Percentiles rank a stretch among this genome's conserved stretches.
Conservation (phyloP, 2,888 invertebrate genomes). For the Drosophila neotestacea region DNA sequence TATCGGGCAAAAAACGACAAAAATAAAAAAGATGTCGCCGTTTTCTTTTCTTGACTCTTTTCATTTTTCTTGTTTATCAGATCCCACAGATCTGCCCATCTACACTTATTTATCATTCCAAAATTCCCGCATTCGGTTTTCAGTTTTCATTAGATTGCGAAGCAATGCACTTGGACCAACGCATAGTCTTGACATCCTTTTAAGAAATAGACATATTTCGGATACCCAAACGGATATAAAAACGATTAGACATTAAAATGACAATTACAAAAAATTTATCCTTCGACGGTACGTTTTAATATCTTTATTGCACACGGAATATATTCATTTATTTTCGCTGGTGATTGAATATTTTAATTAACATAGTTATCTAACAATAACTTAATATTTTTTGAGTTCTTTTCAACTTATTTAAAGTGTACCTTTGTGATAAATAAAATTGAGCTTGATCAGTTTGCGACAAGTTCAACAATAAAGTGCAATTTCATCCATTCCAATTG, state of each 20-base stretch:
- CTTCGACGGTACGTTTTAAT: slow-evolving; percentile 66
- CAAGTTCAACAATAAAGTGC: slow-evolving; percentile 20
- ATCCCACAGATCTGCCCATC: slow-evolving; percentile 51
- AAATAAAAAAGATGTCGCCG: slow-evolving; percentile 55
- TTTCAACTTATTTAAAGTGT: neutral
- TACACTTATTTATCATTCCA: slow-evolving; percentile 72
- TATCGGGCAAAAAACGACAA: slow-evolving; percentile 30
- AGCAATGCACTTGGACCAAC: slow-evolving; percentile 59
- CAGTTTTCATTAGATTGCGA: slow-evolving; percentile 76
- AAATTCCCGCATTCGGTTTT: slow-evolving; percentile 55
- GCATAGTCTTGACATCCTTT: slow-evolving; percentile 21
- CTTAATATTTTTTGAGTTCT: neutral
- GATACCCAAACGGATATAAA: neutral
- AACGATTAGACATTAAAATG: slow-evolving; percentile 38
- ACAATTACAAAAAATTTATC: slow-evolving; percentile 65
- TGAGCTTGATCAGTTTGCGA: slow-evolving; percentile 25
- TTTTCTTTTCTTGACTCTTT: slow-evolving; percentile 79
- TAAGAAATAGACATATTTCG: neutral
- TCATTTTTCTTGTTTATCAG: slow-evolving; percentile 77
- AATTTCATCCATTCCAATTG: slow-evolving; percentile 23
- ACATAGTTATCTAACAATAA: neutral
- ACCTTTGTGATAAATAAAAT: neutral
- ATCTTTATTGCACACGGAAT: neutral
- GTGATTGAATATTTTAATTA: neutral
- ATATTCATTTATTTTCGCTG: neutral